Conservation (phyloP, 2,888 invertebrate species). For the Cheilosia urbana region DNA sequence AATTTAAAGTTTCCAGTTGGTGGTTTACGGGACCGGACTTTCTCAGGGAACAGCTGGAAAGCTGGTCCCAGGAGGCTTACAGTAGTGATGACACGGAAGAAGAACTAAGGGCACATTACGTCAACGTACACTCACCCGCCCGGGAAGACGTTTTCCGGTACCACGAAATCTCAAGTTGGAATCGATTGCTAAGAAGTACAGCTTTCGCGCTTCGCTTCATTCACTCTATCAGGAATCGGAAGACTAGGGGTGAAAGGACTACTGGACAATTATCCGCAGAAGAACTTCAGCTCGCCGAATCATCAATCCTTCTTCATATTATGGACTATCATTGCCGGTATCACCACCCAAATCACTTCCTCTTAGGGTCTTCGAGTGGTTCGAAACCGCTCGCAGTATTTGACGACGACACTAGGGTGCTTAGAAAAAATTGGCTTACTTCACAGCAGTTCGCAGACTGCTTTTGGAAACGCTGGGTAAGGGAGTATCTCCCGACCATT, state of each 20-base stretch:
- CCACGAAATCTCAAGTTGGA: slow-evolving; percentile 5
- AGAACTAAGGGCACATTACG: not conserved
- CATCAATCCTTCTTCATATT: not conserved
- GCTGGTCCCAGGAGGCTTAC: slow-evolving; percentile 20
- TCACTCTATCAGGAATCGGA: not conserved
- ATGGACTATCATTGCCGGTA: not conserved
- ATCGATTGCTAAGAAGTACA: slow-evolving; percentile 25
- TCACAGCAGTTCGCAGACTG: not conserved
- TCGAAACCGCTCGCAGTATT: too few species aligned
- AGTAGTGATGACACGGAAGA: not conserved
- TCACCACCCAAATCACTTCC: not conserved
- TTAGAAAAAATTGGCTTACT: too few species aligned
- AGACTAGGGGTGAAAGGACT: not conserved
- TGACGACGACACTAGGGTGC: too few species aligned
- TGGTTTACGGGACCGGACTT: slow-evolving; percentile 61
- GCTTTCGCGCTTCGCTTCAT: slow-evolving; percentile 17
- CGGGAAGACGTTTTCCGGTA: not conserved
- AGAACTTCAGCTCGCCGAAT: slow-evolving; percentile 13
- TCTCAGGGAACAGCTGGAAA: slow-evolving; percentile 9
- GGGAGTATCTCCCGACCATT: slow-evolving; percentile 50
- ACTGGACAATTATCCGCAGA: not conserved
- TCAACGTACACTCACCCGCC: not conserved
- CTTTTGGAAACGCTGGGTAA: slow-evolving; percentile 66
- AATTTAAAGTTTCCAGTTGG: slow-evolving; percentile 13
- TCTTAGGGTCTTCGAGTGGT: too few species aligned